Evolutionary conservation across 2,888 invertebrate species (phyloP).

Genomic region (Eupithecia centaureata): DNA sequence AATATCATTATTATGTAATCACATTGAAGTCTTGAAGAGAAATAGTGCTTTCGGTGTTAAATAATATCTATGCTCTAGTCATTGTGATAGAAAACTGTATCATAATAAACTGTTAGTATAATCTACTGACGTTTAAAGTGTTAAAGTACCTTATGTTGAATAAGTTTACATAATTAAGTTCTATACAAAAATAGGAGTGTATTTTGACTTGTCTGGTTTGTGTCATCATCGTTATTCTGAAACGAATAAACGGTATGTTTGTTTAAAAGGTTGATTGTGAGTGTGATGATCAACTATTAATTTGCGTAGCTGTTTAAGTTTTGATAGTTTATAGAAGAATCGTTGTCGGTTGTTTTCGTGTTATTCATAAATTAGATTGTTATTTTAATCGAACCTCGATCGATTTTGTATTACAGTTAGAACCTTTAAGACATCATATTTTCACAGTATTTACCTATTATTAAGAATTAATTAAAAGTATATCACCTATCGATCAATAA

Average conservation of each 20-base stretch:
- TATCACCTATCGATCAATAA: background rate
- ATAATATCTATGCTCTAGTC: slow-evolving; percentile 44
- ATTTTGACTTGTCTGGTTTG: background rate
- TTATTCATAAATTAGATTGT: background rate
- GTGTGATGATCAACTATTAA: too few relatives aligned
- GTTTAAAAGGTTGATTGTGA: background rate
- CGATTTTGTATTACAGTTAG: slow-evolving; percentile 9
- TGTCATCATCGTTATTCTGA: background rate
- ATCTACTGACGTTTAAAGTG: slow-evolving; percentile 11
- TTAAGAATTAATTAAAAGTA: background rate
- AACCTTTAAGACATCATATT: background rate
- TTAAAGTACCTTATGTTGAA: background rate
- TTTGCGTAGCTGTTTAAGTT: background rate
- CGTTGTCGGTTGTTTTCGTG: background rate
- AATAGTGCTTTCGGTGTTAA: slow-evolving; percentile 35
- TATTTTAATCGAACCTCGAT: slow-evolving; percentile 22
- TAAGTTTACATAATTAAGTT: background rate
- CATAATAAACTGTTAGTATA: slow-evolving; percentile 27
- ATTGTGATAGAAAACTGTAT: slow-evolving; percentile 47
- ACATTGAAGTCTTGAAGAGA: slow-evolving; percentile 20
- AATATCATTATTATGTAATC: slow-evolving; percentile 44
- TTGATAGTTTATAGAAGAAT: background rate
- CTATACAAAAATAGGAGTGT: background rate
- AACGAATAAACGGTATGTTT: background rate
- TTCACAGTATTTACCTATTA: background rate